Evolutionary conservation across 2,888 invertebrate species (phyloP), one percentile per base, ranked within the genome.

Genomic region (Brachypalpus laphriformis): DNA sequence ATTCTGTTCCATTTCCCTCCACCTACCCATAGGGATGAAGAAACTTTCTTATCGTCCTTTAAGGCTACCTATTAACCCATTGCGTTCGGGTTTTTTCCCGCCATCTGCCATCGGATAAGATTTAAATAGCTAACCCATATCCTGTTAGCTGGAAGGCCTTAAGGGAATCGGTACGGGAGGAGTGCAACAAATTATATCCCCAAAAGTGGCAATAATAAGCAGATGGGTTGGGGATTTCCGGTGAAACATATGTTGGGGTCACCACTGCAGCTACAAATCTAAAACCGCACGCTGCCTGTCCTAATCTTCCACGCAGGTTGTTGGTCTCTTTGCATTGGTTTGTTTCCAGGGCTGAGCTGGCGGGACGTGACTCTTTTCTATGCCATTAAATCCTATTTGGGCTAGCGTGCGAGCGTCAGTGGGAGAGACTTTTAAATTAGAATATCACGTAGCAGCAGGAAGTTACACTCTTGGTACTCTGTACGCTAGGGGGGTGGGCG

Each of bases 381-480:
- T 56, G 51, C 65, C 47, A 57, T 59, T 77, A 77, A 66, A 82
- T 77, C 71, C 51, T 37, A 59, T 71, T 72, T 47, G 61, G 76
- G 49, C 42, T 82, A 71, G 71, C 63, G 57, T 71, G 76, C 76
- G 51, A 51, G 63, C 47, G 40, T 59, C 42, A 68, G 66, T 47
- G 59, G 59, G 40, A 65, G 51, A 51, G 37, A 82, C 66, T 65
- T 54, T 77, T 59, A 63, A 82, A 82, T 82, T 77, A 82, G 82
- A 82, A 77, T 82, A 82, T 82, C 82, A 82, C 77, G 77, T 82
- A 82, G 54, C 71, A 77, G 71, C 77, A 61, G 82, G 77, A 82
- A 82, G 82, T 76, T 76, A 70, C 71, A 77, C 71, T 42, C 70
- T 20, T 28, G 28, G 34, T 22, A n/a, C 16, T 14, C 25, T 51